Evolutionary conservation across 2,888 invertebrate species (phyloP).

Genomic region (Alloscopus bannaensis): DNA sequence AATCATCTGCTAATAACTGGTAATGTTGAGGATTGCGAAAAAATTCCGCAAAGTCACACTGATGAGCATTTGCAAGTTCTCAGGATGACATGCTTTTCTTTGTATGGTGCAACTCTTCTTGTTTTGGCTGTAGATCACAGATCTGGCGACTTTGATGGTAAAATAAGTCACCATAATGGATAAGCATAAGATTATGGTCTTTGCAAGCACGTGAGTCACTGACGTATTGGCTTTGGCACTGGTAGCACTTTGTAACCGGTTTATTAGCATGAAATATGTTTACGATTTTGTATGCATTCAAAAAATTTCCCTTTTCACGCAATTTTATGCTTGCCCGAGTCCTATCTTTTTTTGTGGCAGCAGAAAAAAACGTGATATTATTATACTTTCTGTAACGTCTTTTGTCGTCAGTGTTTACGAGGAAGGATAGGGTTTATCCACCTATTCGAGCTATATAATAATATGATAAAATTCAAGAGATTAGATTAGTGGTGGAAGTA

Average conservation of each 20-base stretch:
- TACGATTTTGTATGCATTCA: conserved; percentile 31
- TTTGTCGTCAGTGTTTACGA: conserved; percentile 5
- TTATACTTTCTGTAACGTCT: conserved; percentile 8
- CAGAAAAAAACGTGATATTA: conserved; percentile 10
- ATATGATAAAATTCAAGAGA: no score
- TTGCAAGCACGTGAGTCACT: not conserved
- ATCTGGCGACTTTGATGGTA: not conserved
- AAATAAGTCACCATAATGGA: conserved; percentile 12
- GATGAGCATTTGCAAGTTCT: not conserved
- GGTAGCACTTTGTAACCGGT: conserved; percentile 37
- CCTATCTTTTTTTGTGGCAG: conserved; percentile 5
- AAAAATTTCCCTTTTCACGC: conserved; percentile 44
- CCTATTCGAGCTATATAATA: no score
- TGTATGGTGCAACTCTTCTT: not conserved
- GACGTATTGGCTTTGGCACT: conserved; percentile 22
- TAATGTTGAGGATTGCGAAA: not conserved
- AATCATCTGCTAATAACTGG: conserved; percentile 14
- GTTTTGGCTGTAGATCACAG: not conserved
- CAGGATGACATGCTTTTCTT: not conserved
- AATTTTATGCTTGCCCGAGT: conserved; percentile 23
- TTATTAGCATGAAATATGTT: conserved; percentile 24
- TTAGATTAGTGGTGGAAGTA: not conserved
- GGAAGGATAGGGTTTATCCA: not conserved
- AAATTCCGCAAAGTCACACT: conserved; percentile 20
- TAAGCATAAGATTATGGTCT: not conserved